A percentile compares a stretch with the other conserved stretches of the same genome.
phyloP scores from a whole-genome alignment of 1,140 invertebrate species.

The Paramacrobiotus metropolitanus region DNA sequence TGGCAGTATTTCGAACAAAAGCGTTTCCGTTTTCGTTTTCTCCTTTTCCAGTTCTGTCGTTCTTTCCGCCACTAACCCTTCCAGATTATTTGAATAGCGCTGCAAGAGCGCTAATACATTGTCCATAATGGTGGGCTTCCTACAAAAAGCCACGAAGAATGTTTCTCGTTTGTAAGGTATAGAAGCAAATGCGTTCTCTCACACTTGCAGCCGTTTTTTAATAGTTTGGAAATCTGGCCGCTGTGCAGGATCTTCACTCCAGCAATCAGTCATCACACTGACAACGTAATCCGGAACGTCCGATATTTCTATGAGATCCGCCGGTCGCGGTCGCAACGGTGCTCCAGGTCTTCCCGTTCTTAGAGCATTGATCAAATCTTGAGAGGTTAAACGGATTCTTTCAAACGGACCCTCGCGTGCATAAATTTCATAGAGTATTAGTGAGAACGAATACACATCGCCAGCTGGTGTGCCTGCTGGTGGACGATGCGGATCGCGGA shows the following conservation, averaged over 20 bases:
- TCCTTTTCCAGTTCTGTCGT: conserved; percentile 66
- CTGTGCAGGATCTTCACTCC: too few species aligned
- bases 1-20: conserved; percentile 74
- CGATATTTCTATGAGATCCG: too few species aligned
- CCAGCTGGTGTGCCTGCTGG: conserved; percentile 57
- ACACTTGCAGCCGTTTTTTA: too few species aligned
- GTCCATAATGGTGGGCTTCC: too few species aligned
- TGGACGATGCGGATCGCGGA: conserved; percentile 40
- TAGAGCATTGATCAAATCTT: neutral
- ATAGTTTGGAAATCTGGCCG: too few species aligned
- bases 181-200: too few species aligned
- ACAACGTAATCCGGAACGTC: neutral
- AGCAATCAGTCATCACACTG: too few species aligned
- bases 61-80: conserved; percentile 66
- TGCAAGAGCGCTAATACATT: conserved; percentile 38
- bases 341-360: too few species aligned
- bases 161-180: too few species aligned
- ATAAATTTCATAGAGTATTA: conserved; percentile 81
- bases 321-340: too few species aligned
- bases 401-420: conserved; percentile 67
- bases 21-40: conserved; percentile 74
- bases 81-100: conserved; percentile 69
- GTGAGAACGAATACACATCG: conserved; percentile 83
- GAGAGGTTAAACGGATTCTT: conserved; percentile 29
- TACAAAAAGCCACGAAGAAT: neutral